These are phyloP conservation scores for Brachyhypopomus occidentalis DNA, from an alignment of 2,113 vertebrate species.

Conservation along the genomic window DNA sequence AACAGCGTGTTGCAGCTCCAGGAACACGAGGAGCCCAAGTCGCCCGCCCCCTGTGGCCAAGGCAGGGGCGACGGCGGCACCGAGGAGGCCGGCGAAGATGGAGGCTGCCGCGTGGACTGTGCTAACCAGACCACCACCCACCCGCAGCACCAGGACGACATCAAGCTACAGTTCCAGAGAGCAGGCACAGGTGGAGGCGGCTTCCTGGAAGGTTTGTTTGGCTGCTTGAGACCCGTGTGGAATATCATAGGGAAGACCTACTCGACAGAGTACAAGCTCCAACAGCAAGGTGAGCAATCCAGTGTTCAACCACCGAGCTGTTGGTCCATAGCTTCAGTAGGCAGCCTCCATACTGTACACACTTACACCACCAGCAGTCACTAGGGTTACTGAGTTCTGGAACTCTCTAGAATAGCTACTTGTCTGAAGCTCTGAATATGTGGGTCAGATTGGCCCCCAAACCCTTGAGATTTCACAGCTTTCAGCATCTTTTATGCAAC, in stretches of 20 bases:
- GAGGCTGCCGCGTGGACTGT: constrained; percentile 65
- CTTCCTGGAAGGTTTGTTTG: constrained; percentile 96
- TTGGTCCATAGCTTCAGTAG: neutral
- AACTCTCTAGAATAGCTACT: neutral
- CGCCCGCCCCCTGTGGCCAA: constrained; percentile 70
- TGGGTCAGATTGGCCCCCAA: neutral
- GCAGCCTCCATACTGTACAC: neutral
- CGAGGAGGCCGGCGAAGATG: constrained; percentile 75
- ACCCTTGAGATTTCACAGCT: neutral
- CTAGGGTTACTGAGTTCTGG: neutral
- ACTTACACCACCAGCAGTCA: neutral
- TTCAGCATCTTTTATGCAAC: neutral
- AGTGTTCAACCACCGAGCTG: neutral
- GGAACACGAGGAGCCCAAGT: constrained; percentile 85
- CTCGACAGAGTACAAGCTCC: constrained; percentile 96
- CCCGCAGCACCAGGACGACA: constrained; percentile 76
- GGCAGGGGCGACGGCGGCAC: constrained; percentile 69
- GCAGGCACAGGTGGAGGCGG: constrained; percentile 80
- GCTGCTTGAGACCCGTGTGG: constrained; percentile 94
- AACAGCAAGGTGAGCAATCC: constrained; percentile 88
- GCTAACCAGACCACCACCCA: constrained; percentile 47
- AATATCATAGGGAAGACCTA: constrained; percentile 99
- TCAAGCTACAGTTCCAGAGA: constrained; percentile 93
- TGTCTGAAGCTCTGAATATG: constrained; percentile 3
- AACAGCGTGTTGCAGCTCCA: constrained; percentile 95